phyloP scores from a whole-genome alignment of 2,797 vertebrate genomes.

The Pseudochaenichthys georgianus region DNA sequence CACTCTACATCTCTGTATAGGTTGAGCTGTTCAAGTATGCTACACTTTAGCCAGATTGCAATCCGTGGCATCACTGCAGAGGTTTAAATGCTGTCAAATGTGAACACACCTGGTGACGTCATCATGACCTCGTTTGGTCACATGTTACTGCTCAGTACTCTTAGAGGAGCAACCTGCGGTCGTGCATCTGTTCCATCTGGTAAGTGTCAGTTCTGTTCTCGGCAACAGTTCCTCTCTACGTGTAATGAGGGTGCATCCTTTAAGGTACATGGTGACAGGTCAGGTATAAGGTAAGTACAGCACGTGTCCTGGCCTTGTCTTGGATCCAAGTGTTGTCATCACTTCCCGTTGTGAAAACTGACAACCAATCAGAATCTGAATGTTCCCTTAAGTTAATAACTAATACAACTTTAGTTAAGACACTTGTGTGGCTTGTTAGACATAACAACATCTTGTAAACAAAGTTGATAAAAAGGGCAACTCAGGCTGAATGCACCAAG shows the following conservation, averaged over 20 bases:
- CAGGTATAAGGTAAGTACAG: not conserved
- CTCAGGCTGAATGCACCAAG: conserved; percentile 49
- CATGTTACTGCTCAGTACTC: too few species aligned
- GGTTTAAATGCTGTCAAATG: not conserved
- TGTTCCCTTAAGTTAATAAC: not conserved
- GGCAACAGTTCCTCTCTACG: not conserved
- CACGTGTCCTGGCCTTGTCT: conserved; percentile 1
- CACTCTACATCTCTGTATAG: not conserved
- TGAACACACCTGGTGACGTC: not conserved
- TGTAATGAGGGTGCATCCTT: not conserved
- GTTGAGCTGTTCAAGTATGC: not conserved
- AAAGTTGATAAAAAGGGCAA: conserved; percentile 40
- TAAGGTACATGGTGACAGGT: conserved; percentile 4
- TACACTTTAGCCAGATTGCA: not conserved
- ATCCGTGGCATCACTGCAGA: not conserved
- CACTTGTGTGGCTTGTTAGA: conserved; percentile 40
- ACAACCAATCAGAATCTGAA: not conserved
- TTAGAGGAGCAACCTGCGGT: not conserved
- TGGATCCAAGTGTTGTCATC: not conserved
- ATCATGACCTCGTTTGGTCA: not conserved
- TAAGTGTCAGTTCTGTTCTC: not conserved
- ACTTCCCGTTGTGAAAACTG: not conserved
- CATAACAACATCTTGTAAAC: conserved; percentile 37
- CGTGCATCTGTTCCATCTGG: not conserved
- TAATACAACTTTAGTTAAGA: conserved; percentile 43